Conservation (phyloP, 2,113 vertebrate species). For the Syngnathus typhle region DNA sequence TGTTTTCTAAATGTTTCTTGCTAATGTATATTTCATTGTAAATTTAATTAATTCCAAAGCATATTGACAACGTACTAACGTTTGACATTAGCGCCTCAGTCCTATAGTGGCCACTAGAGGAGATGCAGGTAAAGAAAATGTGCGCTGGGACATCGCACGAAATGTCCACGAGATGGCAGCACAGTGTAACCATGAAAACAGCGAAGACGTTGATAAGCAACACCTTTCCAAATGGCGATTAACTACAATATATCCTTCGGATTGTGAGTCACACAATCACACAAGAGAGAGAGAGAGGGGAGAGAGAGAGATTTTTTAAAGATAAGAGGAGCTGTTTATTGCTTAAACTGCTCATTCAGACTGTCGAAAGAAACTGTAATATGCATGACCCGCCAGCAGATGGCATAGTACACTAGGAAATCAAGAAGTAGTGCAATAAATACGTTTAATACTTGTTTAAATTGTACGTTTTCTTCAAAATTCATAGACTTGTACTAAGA, state of each 20-base stretch:
- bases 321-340: too few species aligned
- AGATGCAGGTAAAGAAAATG: constrained; percentile 14
- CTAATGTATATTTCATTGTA: not conserved
- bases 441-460: not conserved
- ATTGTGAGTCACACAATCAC: not conserved
- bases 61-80: not conserved
- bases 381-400: not conserved
- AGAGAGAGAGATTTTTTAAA: too few species aligned
- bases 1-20: not conserved
- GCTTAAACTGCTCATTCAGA: not conserved
- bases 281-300: too few species aligned
- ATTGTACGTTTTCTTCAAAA: not conserved
- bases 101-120: constrained; percentile 14
- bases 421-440: not conserved
- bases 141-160: not conserved
- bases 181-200: constrained; percentile 28
- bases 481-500: too few species aligned
- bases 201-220: not conserved
- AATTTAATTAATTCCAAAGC: not conserved
- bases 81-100: not conserved
- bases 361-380: not conserved
- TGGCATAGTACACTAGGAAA: not conserved
- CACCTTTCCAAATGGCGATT: not conserved
- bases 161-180: constrained; percentile 48
- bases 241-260: not conserved